phyloP scores from a whole-genome alignment of 37 sponge, comb jelly and placozoan genomes.

The Halichondria panicea region DNA sequence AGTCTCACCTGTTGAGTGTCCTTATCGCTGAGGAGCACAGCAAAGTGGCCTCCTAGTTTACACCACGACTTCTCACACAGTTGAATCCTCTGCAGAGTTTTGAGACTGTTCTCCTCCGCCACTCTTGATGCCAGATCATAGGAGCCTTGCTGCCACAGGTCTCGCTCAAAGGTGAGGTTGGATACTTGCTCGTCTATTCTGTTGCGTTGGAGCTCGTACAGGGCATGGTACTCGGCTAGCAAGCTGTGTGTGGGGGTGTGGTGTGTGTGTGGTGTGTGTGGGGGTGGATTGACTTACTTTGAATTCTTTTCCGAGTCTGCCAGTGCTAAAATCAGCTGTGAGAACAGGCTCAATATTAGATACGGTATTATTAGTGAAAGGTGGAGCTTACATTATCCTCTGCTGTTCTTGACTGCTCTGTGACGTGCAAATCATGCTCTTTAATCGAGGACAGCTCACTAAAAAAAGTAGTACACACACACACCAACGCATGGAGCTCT shows the following conservation, averaged over 20 bases:
- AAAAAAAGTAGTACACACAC: neutral
- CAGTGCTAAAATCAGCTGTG: constrained; percentile 75
- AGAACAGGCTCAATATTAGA: too few species aligned
- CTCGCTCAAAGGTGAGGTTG: constrained; percentile 71
- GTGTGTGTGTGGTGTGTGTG: neutral
- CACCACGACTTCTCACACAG: constrained; percentile 88
- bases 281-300: constrained; percentile 47
- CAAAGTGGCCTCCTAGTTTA: constrained; percentile 85
- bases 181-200: constrained; percentile 76
- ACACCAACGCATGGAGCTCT: neutral
- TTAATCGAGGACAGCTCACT: constrained; percentile 73
- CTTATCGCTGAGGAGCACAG: constrained; percentile 63
- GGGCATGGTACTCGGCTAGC: constrained; percentile 88
- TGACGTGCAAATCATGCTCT: constrained; percentile 72
- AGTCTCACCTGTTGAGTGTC: constrained; percentile 81
- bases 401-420: constrained; percentile 62
- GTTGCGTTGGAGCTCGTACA: constrained; percentile 95
- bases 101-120: constrained; percentile 32
- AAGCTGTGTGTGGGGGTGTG: constrained; percentile 35
- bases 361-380: neutral
- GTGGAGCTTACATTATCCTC: constrained; percentile 57
- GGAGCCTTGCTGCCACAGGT: constrained; percentile 87
- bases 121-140: constrained; percentile 82
- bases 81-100: constrained; percentile 76
- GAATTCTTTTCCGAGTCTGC: constrained; percentile 88